Evolutionary conservation across 2,888 invertebrate species (phyloP).

Genomic region (Drosophila gaucha): DNA sequence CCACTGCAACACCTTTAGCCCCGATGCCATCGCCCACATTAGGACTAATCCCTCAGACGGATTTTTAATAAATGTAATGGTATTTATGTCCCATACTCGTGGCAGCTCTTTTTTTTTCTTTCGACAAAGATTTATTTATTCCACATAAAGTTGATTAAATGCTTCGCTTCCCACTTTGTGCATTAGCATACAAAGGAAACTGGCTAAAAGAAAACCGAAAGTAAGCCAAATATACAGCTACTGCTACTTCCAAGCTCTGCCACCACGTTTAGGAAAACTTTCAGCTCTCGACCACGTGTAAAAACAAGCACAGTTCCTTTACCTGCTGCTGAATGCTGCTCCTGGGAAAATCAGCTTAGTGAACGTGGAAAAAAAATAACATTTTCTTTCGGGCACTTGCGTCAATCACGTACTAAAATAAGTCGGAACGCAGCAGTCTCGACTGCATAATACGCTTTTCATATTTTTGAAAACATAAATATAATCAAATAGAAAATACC

Average conservation of each 20-base stretch:
- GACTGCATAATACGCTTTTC: not conserved
- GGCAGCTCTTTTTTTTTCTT: slow-evolving; percentile 4
- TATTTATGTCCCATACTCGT: slow-evolving; percentile 14
- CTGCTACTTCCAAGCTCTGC: slow-evolving; percentile 26
- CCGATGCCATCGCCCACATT: slow-evolving; percentile 5
- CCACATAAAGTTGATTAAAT: slow-evolving; percentile 74
- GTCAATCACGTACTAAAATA: slow-evolving; percentile 32
- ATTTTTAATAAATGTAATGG: slow-evolving; percentile 70
- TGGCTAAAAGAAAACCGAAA: slow-evolving; percentile 25
- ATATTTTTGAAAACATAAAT: not conserved
- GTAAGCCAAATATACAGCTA: slow-evolving; percentile 28
- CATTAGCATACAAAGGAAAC: slow-evolving; percentile 62
- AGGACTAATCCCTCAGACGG: slow-evolving; percentile 42
- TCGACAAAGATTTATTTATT: slow-evolving; percentile 41
- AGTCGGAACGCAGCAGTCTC: not conserved
- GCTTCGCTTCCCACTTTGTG: slow-evolving; percentile 39
- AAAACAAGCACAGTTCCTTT: slow-evolving; percentile 37
- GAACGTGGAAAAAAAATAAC: slow-evolving; percentile 23
- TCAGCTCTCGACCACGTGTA: slow-evolving; percentile 57
- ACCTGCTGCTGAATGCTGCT: slow-evolving; percentile 13
- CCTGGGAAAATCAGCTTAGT: slow-evolving; percentile 62
- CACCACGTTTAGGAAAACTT: slow-evolving; percentile 35
- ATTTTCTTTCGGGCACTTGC: slow-evolving; percentile 23
- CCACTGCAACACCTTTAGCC: not conserved
- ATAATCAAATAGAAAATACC: not conserved